A percentile compares a stretch with the other conserved stretches of the same genome.
These are phyloP conservation scores for Apeira syringaria DNA, from an alignment of 2,888 invertebrate species.

Conservation along the genomic window DNA sequence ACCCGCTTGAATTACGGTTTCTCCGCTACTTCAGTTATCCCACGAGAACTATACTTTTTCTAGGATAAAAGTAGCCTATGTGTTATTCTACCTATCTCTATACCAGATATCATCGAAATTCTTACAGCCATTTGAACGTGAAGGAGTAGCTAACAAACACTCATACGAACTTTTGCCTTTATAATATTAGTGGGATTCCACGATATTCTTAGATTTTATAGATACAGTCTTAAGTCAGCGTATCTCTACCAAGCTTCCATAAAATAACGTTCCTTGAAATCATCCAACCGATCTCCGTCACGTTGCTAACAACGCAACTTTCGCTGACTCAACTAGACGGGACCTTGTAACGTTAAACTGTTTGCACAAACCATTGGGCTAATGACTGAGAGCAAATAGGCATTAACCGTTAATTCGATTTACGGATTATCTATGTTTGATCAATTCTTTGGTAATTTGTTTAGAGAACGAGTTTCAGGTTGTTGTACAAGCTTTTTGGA, in stretches of 20 bases:
- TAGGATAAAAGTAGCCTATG: too few species aligned
- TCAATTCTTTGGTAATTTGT: constrained; percentile 30
- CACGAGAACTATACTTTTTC: too few species aligned
- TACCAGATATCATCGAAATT: too few species aligned
- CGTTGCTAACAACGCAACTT: constrained; percentile 23
- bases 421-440: constrained; percentile 31
- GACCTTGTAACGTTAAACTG: constrained; percentile 32
- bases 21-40: too few species aligned
- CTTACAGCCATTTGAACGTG: too few species aligned
- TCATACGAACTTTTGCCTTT: too few species aligned
- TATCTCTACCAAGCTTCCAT: neutral
- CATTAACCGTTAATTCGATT: constrained; percentile 27
- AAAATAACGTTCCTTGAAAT: constrained; percentile 1
- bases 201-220: neutral
- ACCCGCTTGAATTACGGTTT: too few species aligned
- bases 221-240: neutral
- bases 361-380: constrained; percentile 30
- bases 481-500: constrained; percentile 4
- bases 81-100: too few species aligned
- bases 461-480: constrained; percentile 11
- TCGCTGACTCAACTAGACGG: constrained; percentile 17
- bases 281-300: constrained; percentile 22
- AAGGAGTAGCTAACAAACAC: too few species aligned
- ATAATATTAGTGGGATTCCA: too few species aligned
- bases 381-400: constrained; percentile 25